Evolutionary conservation across 2,797 vertebrate genomes (phyloP), one percentile per base, ranked within the genome.

Genomic region (Florisuga fusca): DNA sequence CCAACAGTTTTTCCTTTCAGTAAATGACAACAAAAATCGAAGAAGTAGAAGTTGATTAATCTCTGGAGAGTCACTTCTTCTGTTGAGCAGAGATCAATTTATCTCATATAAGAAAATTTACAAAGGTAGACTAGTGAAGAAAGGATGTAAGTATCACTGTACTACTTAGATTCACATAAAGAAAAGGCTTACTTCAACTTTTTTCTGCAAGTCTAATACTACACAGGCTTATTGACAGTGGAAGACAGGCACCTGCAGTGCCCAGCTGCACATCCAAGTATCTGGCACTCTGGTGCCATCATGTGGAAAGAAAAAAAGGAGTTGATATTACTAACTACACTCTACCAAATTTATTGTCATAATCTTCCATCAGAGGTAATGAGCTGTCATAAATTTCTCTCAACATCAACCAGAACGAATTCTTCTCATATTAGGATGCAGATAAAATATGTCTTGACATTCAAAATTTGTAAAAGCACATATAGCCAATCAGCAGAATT

Each of bases 271-370:
- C n/a, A 34, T 31, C 51, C 46, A 67, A 31, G 20, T 27, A 69
- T 19, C 50, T 57, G 34, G 51, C 27, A 45, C 63, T 89, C 73
- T 91, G 50, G 87, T 93, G 95, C 94, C 96, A 97, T 69, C 95
- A 78, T 34, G 76, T 91, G 97, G 84, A 66, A 78, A 89, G 59
- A 31, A 82, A 62, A 73, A 74, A 55, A 2, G 1, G 15, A 82
- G 22, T 25, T 20, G 13, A 7, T 34, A 68, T 11, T 9, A 23
- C 48, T 74, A 31, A 87, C 8, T 25, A 34, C 5, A 20, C 21
- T 72, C 31, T 27, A 55, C 4, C 10, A 77, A 25, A 73, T 75
- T 67, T 38, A 31, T 68, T 71, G 51, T 4, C 67, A 43, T 20
- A 16, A 36, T 59, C 12, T 76, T 84, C 38, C 10, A 8, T 6